Conservation (phyloP, 1,140 invertebrate genomes). For the Spodoptera litura region DNA sequence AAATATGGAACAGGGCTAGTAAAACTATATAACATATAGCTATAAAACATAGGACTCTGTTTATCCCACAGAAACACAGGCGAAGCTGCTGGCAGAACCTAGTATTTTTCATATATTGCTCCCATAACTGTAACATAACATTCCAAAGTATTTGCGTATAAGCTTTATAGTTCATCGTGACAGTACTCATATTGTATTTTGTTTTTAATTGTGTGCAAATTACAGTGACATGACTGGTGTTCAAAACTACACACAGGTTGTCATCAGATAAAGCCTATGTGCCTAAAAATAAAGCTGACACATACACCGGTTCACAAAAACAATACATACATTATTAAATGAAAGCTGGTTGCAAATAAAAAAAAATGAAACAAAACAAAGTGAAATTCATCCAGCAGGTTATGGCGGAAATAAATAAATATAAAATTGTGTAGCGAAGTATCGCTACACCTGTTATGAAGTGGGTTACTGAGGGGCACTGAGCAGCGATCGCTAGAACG, state of each 20-base stretch:
- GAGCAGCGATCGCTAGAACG: conserved; percentile 1
- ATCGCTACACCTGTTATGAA: background rate
- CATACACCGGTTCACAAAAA: background rate
- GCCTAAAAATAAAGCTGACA: conserved; percentile 3
- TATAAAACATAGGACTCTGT: no score
- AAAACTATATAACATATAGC: no score
- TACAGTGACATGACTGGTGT: background rate
- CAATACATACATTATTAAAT: background rate
- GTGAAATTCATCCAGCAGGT: conserved; percentile 2
- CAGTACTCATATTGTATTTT: background rate
- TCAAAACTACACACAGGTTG: background rate
- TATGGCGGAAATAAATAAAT: background rate
- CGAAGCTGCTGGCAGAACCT: no score
- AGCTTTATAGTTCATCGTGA: background rate
- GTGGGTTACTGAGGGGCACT: background rate
- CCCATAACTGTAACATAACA: background rate
- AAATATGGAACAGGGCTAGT: no score
- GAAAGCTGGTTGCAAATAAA: conserved; percentile 1
- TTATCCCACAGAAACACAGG: no score
- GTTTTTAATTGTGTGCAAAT: background rate
- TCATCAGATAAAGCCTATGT: no score
- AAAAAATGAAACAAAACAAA: background rate
- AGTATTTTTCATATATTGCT: no score
- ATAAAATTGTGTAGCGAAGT: background rate
- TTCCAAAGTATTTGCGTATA: background rate